Percentiles rank a stretch among this genome's conserved stretches.
Evolutionary conservation across 2,888 invertebrate genomes (phyloP).

Genomic region (Eristalis arbustorum): DNA sequence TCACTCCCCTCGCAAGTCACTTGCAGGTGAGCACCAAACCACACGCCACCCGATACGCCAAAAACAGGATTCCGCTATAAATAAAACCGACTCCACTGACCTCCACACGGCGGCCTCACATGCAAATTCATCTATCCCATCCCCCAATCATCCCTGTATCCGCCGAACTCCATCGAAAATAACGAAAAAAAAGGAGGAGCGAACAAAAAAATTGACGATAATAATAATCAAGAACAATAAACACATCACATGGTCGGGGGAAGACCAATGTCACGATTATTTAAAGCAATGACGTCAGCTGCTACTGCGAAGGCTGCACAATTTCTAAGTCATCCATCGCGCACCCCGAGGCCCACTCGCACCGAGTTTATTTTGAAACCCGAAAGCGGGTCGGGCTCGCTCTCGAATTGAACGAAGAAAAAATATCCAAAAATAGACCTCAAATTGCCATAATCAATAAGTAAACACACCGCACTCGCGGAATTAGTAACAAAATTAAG

Average conservation of each 20-base stretch:
- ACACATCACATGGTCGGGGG: slow-evolving; percentile 47
- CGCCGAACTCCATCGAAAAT: not conserved
- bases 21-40: not conserved
- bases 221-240: slow-evolving; percentile 57
- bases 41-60: not conserved
- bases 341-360: not conserved
- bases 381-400: not conserved
- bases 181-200: not conserved
- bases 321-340: slow-evolving; percentile 3
- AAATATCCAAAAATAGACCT: slow-evolving; percentile 1
- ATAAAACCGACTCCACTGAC: not conserved
- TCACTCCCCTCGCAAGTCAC: not conserved
- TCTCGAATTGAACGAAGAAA: not conserved
- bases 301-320: slow-evolving; percentile 7
- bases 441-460: not conserved
- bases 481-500: slow-evolving; percentile 26
- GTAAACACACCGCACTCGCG: not conserved
- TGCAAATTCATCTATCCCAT: not conserved
- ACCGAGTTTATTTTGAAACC: slow-evolving; percentile 16
- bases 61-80: not conserved
- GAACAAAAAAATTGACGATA: slow-evolving; percentile 39
- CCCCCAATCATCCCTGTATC: not conserved
- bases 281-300: slow-evolving; percentile 57
- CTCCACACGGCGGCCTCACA: not conserved
- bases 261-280: slow-evolving; percentile 49